Conservation (phyloP, 2,113 vertebrate species). For the Theristicus caerulescens region DNA sequence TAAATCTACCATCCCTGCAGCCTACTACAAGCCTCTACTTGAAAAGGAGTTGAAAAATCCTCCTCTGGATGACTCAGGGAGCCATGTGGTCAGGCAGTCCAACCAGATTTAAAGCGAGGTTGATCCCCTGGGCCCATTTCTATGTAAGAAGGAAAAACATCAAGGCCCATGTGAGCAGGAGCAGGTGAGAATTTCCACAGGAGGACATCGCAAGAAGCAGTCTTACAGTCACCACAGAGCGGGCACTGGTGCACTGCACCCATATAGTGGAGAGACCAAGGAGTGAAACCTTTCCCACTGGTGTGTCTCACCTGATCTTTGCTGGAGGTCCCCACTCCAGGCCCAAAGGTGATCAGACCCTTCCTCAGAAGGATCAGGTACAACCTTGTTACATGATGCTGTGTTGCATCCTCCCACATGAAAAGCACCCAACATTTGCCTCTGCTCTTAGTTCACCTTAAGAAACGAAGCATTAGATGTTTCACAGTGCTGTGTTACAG, state of each 20-base stretch:
- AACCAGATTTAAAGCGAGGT: background rate
- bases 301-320: background rate
- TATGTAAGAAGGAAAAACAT: background rate
- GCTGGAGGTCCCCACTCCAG: background rate
- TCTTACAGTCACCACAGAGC: background rate
- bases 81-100: background rate
- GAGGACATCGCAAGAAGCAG: background rate
- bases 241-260: background rate
- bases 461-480: fast-evolving
- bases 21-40: background rate
- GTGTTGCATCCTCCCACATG: background rate
- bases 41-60: background rate
- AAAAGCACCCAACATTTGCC: background rate
- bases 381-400: fast-evolving
- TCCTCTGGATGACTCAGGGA: background rate
- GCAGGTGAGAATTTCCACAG: background rate
- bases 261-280: background rate
- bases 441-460: background rate
- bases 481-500: background rate
- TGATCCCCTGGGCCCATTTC: background rate
- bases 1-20: background rate
- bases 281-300: background rate
- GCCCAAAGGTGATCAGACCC: background rate
- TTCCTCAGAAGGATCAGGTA: background rate
- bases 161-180: background rate